A percentile compares a stretch with the other conserved stretches of the same genome.
Evolutionary conservation across 2,113 vertebrate species (phyloP).

Genomic region (Vicugna pacos): DNA sequence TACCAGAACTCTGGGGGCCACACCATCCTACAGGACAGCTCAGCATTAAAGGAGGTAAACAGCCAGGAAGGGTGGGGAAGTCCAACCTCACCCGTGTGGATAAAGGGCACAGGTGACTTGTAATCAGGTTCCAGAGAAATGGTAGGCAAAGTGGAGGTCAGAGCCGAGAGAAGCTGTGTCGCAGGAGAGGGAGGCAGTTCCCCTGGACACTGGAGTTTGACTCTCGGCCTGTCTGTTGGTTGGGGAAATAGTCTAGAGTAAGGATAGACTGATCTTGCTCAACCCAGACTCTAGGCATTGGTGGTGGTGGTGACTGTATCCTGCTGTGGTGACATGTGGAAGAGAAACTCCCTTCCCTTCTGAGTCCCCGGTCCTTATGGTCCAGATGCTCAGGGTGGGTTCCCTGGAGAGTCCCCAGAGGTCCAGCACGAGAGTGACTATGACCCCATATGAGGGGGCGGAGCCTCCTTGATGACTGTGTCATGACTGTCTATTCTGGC

Average conservation of each 20-base stretch:
- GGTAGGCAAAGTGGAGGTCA: background rate
- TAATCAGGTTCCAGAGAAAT: background rate
- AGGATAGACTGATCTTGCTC: conserved; percentile 68
- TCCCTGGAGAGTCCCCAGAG: conserved; percentile 45
- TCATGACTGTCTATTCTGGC: background rate
- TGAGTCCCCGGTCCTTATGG: background rate
- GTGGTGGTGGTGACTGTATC: conserved; percentile 51
- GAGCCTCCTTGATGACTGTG: background rate
- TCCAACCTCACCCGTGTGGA: background rate
- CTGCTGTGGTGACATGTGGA: conserved; percentile 49
- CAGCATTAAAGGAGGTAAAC: background rate
- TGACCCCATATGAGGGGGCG: accelerated
- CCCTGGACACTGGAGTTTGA: background rate
- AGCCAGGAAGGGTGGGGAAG: background rate
- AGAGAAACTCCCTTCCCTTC: conserved; percentile 56
- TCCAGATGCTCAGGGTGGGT: background rate
- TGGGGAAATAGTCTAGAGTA: conserved; percentile 70
- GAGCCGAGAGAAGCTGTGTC: background rate
- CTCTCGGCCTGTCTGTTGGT: background rate
- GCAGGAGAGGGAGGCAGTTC: background rate
- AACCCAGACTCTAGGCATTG: conserved; percentile 58
- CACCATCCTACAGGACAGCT: background rate
- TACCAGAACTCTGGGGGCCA: conserved; percentile 4
- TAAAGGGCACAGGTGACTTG: background rate
- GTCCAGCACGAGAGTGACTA: background rate